Conservation (phyloP, 2,113 vertebrate species). For the Epinephelus fuscoguttatus region DNA sequence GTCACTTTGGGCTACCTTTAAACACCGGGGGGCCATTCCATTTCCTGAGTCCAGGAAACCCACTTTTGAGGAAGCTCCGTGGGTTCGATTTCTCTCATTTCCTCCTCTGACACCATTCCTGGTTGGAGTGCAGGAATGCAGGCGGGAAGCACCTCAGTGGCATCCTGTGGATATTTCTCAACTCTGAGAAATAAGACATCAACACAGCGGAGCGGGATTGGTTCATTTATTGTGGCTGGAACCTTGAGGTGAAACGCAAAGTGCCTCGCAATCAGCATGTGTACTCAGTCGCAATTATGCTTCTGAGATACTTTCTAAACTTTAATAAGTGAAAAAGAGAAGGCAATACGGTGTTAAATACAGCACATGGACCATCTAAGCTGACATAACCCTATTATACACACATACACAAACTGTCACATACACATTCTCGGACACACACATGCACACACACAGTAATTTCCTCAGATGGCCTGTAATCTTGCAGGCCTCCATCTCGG, state of each 20-base stretch:
- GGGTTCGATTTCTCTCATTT: slow-evolving; percentile 82
- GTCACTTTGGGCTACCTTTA: slow-evolving; percentile 62
- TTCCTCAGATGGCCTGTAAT: slow-evolving; percentile 82
- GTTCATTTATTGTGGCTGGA: slow-evolving; percentile 9
- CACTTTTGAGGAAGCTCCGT: slow-evolving; percentile 66
- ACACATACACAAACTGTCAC: slow-evolving; percentile 71
- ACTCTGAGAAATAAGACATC: slow-evolving; percentile 57
- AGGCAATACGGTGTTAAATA: slow-evolving; percentile 73
- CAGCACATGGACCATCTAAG: slow-evolving; percentile 78
- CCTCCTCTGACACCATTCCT: slow-evolving; percentile 72
- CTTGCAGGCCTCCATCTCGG: slow-evolving; percentile 79
- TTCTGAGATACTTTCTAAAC: slow-evolving; percentile 71
- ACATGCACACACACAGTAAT: slow-evolving; percentile 74
- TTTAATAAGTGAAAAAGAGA: slow-evolving; percentile 81
- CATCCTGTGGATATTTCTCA: slow-evolving; percentile 64
- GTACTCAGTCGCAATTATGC: slow-evolving; percentile 67
- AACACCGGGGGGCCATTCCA: slow-evolving; percentile 72
- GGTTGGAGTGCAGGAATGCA: slow-evolving; percentile 78
- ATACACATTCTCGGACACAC: slow-evolving; percentile 72
- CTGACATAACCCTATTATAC: slow-evolving; percentile 82
- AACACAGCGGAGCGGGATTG: slow-evolving; percentile 13
- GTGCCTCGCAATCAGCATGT: slow-evolving; percentile 56
- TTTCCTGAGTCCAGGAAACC: slow-evolving; percentile 79
- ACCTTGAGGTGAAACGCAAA: slow-evolving; percentile 38
- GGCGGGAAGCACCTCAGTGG: slow-evolving; percentile 51